A percentile compares a stretch with the other conserved stretches of the same genome.
Evolutionary conservation across 2,797 vertebrate genomes (phyloP).

Genomic region (Falco peregrinus): DNA sequence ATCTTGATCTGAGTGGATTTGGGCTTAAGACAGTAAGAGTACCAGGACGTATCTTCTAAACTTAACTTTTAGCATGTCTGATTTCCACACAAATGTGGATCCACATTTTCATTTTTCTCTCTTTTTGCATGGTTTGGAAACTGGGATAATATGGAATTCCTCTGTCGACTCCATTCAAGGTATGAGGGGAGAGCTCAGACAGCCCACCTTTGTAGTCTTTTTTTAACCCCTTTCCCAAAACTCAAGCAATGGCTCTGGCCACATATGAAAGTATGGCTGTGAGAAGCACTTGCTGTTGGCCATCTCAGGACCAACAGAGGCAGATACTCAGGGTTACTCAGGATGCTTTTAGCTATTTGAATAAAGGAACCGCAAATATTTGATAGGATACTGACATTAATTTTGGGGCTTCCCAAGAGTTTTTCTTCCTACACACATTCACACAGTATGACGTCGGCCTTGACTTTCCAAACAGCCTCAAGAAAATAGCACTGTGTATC

Average conservation of each 20-base stretch:
- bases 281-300: background rate
- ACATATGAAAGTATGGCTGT: fast-evolving
- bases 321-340: background rate
- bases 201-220: background rate
- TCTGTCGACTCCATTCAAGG: background rate
- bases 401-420: background rate
- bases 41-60: background rate
- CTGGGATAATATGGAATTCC: background rate
- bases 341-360: background rate
- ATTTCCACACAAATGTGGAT: background rate
- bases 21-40: background rate
- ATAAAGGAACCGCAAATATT: background rate
- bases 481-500: background rate
- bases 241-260: background rate
- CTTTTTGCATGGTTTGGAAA: background rate
- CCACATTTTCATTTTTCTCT: background rate
- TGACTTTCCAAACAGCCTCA: background rate
- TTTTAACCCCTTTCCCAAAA: background rate
- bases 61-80: background rate
- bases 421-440: background rate
- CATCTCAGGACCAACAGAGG: fast-evolving
- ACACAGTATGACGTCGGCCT: background rate
- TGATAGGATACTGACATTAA: background rate
- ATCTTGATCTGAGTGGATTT: background rate
- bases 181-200: background rate